Conservation (phyloP, 2,888 invertebrate species). For the Ormia ochracea region DNA sequence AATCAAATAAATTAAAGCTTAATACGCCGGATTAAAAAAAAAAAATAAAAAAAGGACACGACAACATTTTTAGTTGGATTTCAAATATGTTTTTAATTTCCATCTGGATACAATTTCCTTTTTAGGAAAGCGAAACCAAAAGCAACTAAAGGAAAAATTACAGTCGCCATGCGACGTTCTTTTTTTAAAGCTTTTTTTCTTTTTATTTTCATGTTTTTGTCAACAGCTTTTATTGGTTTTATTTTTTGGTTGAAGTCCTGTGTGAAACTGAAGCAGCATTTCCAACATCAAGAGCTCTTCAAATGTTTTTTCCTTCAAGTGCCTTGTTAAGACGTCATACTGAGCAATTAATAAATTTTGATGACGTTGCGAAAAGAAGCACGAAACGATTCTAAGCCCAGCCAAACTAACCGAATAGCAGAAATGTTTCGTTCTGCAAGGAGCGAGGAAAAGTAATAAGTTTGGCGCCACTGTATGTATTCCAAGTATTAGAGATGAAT, state of each 20-base stretch:
- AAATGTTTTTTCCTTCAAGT: slow-evolving; percentile 48
- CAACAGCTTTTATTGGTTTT: slow-evolving; percentile 57
- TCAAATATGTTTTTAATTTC: slow-evolving; percentile 49
- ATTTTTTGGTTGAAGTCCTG: slow-evolving; percentile 41
- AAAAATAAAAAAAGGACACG: neutral
- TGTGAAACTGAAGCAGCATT: slow-evolving; percentile 56
- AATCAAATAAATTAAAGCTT: slow-evolving; percentile 33
- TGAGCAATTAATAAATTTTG: slow-evolving; percentile 61
- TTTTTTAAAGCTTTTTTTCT: neutral
- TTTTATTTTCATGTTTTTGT: slow-evolving; percentile 37
- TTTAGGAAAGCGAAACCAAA: neutral
- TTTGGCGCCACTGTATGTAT: slow-evolving; percentile 23
- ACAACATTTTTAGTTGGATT: neutral
- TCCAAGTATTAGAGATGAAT: slow-evolving; percentile 35
- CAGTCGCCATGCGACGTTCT: slow-evolving; percentile 9
- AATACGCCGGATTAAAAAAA: slow-evolving; percentile 17
- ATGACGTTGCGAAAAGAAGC: slow-evolving; percentile 31
- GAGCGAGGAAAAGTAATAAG: neutral
- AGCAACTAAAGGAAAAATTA: neutral
- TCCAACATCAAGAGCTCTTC: slow-evolving; percentile 50
- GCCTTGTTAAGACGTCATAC: slow-evolving; percentile 62
- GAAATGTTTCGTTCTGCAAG: neutral
- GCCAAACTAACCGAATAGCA: no score
- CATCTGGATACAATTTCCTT: slow-evolving; percentile 26
- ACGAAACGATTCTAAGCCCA: no score